These are phyloP conservation scores for Porites lutea DNA, from an alignment of 64 coral and sea anemone genomes.

Conservation along the genomic window DNA sequence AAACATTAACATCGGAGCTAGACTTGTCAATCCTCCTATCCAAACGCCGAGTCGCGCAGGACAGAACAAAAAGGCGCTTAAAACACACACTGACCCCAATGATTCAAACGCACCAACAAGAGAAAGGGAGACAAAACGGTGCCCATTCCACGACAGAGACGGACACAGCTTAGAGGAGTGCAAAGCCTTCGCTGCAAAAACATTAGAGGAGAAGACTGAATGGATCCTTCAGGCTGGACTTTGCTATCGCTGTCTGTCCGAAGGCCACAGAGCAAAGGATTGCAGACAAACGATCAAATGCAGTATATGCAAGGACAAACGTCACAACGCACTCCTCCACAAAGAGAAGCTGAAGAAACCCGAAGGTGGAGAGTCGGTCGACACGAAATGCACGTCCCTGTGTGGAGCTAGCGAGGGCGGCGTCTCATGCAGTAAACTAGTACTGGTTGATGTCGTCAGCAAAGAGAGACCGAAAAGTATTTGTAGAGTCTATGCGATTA, in stretches of 20 bases:
- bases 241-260: background rate
- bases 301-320: background rate
- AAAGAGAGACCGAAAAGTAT: background rate
- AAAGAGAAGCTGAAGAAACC: background rate
- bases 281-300: background rate
- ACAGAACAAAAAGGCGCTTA: background rate
- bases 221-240: background rate
- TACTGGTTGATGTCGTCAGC: background rate
- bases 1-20: slow-evolving; percentile 24
- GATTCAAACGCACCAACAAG: background rate
- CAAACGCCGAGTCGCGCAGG: background rate
- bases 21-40: background rate
- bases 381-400: background rate
- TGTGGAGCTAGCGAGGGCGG: background rate
- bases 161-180: background rate
- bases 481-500: background rate
- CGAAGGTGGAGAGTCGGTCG: background rate
- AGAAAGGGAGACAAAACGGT: background rate
- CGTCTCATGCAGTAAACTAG: slow-evolving; percentile 1
- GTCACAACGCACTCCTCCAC: background rate
- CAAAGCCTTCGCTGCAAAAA: background rate
- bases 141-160: background rate
- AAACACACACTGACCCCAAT: background rate
- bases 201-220: background rate
- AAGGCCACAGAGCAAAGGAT: background rate